Percentiles rank a stretch among this genome's conserved stretches.
phyloP scores from a whole-genome alignment of 2,888 invertebrate genomes.

The Rutpela maculata region DNA sequence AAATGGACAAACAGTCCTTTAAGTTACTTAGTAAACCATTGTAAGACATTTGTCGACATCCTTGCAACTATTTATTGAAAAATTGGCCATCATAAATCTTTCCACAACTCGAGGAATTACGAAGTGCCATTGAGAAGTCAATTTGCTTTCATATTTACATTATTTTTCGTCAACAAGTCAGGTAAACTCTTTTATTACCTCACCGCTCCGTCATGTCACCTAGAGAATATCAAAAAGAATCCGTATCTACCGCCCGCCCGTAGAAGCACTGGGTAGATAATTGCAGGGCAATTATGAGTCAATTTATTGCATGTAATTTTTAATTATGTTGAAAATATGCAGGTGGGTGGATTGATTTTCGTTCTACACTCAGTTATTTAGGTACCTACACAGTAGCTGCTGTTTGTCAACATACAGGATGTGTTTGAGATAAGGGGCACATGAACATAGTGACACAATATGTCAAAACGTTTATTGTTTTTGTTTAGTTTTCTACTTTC shows the following conservation, averaged over 20 bases:
- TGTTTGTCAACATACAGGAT: too few species aligned
- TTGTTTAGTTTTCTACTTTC: too few species aligned
- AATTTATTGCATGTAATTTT: neutral
- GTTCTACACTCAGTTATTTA: too few species aligned
- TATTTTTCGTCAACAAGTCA: constrained; percentile 29
- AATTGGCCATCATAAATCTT: constrained; percentile 13
- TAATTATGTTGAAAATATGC: neutral
- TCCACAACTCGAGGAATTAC: neutral
- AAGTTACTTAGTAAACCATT: constrained; percentile 1
- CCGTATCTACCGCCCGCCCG: neutral
- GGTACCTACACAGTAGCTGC: too few species aligned
- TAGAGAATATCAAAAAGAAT: neutral
- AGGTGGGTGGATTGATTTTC: too few species aligned
- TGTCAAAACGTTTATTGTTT: too few species aligned
- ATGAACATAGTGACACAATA: too few species aligned
- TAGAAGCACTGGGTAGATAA: neutral
- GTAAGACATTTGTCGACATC: neutral
- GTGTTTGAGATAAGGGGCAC: too few species aligned
- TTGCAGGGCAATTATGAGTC: neutral
- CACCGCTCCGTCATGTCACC: neutral
- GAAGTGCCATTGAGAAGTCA: neutral
- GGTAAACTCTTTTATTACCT: constrained; percentile 23
- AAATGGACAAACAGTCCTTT: neutral
- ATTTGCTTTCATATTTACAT: constrained; percentile 23
- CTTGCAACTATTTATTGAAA: neutral